Percentiles rank a stretch among this genome's conserved stretches.
phyloP scores from a whole-genome alignment of 1,140 invertebrate species.

The Stratiolaelaps scimitus region DNA sequence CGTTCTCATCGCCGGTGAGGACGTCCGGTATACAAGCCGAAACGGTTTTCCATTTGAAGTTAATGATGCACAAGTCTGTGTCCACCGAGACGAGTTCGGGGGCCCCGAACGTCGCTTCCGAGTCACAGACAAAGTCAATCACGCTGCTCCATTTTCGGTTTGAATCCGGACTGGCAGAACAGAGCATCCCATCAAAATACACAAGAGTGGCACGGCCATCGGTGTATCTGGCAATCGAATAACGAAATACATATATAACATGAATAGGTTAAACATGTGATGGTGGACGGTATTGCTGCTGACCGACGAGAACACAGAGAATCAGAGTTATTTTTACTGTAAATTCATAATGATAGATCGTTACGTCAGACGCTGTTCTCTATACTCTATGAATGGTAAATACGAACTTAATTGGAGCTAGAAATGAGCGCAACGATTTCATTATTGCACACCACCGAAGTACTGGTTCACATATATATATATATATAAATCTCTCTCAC shows the following conservation, averaged over 20 bases:
- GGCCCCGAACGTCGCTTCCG: conserved; percentile 8
- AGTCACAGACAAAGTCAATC: conserved; percentile 35
- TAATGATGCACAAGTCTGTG: conserved; percentile 30
- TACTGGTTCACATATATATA: no score
- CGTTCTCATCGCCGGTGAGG: neutral
- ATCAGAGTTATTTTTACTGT: no score
- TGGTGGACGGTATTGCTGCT: conserved; percentile 26
- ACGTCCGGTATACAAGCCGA: conserved; percentile 29
- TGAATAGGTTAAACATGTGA: neutral
- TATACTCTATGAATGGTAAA: no score
- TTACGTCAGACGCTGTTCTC: no score
- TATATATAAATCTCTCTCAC: no score
- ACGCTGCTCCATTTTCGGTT: conserved; percentile 30
- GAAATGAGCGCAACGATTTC: no score
- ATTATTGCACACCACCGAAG: no score
- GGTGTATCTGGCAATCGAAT: conserved; percentile 31
- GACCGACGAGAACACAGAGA: no score
- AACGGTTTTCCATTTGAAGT: conserved; percentile 34
- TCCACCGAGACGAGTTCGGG: conserved; percentile 32
- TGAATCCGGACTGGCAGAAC: conserved; percentile 5
- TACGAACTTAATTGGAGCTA: no score
- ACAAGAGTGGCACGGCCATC: conserved; percentile 32
- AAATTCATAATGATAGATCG: no score
- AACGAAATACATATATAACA: neutral
- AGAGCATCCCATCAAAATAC: conserved; percentile 29